Base-by-base conservation (phyloP, 2,888 invertebrate genomes). In the Nezara viridula region DNA sequence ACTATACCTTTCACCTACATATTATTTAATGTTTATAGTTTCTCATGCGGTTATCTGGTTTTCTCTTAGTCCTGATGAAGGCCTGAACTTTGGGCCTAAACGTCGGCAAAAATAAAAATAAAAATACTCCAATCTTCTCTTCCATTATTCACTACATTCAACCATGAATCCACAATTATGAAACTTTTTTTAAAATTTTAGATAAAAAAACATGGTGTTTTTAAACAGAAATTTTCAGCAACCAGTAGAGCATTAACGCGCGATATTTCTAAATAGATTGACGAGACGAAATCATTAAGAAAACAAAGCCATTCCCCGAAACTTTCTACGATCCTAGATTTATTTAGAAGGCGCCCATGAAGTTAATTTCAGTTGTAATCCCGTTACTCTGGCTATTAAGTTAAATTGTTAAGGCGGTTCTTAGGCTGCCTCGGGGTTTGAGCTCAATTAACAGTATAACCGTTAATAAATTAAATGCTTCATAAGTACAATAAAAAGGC, bases 281-380 rank as follows among this genome's bases (percentile, higher is more conserved):
- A n/a, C 60, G 27, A 60, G 60, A 60, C 60, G 27, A 14, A 60
- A 60, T 60, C 60, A 60, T 60, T 60, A 60, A 60, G 60, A n/a
- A 60, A 60, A 60, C 60, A 60, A 60, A 32, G 60, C 27, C 27
- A 60, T 60, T 60, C 60, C 16, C 14, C 60, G 60, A 60, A 60
- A 60, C 60, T 60, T 60, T 27, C 60, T 27, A 60, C 60, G 60
- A 27, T 60, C 60, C 27, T 60, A 60, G 60, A 60, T 60, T 60
- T 60, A 60, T 60, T 60, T 27, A 60, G 60, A 27, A 60, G 60
- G 60, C 14, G 27, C 60, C 21, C 4, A 27, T 14, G 27, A 60
- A 60, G 60, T 60, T 60, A 60, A 60, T 60, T 60, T 60, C 60
- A 60, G 27, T 60, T 60, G 60, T 60, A 60, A 60, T 60, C 60